These are phyloP conservation scores for Melanotaenia parkinsoni DNA, from an alignment of 2,797 vertebrate species.

Conservation along the genomic window DNA sequence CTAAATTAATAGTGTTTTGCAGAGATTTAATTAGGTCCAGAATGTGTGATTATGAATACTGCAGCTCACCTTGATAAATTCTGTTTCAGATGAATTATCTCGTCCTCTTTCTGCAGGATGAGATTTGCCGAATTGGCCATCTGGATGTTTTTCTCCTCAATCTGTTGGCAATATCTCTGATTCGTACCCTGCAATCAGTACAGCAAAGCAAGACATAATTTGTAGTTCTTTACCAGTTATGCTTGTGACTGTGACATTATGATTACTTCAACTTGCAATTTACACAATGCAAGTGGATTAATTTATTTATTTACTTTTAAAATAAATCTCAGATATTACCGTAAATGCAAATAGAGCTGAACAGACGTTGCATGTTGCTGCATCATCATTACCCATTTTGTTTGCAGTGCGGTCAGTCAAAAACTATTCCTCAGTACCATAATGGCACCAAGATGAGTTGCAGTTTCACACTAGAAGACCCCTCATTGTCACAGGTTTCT, in stretches of 20 bases:
- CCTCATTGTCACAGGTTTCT: too few relatives aligned
- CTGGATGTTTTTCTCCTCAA: slow-evolving; percentile 82
- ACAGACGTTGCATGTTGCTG: not conserved
- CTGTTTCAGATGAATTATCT: slow-evolving; percentile 81
- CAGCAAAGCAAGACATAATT: slow-evolving; percentile 63
- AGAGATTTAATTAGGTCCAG: slow-evolving; percentile 60
- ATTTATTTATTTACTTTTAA: slow-evolving; percentile 17
- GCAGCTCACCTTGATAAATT: slow-evolving; percentile 87
- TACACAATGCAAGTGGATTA: slow-evolving; percentile 25
- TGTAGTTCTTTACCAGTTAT: slow-evolving; percentile 55
- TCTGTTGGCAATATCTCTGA: slow-evolving; percentile 78
- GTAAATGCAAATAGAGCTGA: not conserved
- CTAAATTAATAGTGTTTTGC: slow-evolving; percentile 46
- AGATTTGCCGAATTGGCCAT: slow-evolving; percentile 83
- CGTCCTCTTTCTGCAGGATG: slow-evolving; percentile 85
- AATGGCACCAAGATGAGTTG: not conserved
- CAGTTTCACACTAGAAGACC: not conserved
- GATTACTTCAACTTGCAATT: slow-evolving; percentile 46
- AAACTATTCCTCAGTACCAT: not conserved
- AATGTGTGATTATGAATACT: slow-evolving; percentile 65
- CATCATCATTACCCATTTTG: not conserved
- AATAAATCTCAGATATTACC: slow-evolving; percentile 17
- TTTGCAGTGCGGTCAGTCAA: not conserved
- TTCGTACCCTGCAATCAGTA: slow-evolving; percentile 81
- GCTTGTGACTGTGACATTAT: slow-evolving; percentile 53